Conservation (phyloP, 2,888 invertebrate species). For the Gortyna flavago region DNA sequence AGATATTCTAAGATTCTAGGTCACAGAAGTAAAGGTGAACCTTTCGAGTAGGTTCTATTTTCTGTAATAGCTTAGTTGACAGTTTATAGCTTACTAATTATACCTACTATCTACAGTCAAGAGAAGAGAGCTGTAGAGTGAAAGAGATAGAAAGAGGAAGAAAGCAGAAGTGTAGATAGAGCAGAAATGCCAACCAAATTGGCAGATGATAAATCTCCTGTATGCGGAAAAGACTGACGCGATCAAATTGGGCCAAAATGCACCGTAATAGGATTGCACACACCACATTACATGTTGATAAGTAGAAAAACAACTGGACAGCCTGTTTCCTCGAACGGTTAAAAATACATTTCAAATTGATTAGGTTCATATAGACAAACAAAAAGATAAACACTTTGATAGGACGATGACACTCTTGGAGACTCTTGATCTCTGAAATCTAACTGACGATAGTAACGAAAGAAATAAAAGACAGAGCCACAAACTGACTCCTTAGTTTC, state of each 20-base stretch:
- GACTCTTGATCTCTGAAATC: neutral
- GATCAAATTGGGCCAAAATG: neutral
- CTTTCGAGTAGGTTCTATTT: neutral
- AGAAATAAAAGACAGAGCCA: neutral
- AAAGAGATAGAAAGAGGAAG: conserved; percentile 14
- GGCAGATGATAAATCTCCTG: neutral
- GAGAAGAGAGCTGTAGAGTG: neutral
- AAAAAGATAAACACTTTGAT: neutral
- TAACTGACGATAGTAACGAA: neutral
- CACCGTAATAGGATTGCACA: neutral
- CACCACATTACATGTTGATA: neutral
- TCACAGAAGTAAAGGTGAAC: conserved; percentile 3
- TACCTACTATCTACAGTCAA: neutral
- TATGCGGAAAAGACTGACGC: neutral
- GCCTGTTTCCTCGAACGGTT: too few relatives aligned
- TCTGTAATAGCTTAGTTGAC: neutral
- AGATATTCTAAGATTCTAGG: conserved; percentile 27
- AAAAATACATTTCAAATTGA: neutral
- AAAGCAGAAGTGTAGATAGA: neutral
- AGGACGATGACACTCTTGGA: neutral
- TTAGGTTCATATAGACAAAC: neutral
- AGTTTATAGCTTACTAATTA: neutral
- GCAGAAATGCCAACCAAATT: neutral
- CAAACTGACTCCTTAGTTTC: neutral
- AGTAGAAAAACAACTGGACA: neutral